Evolutionary conservation across 2,888 invertebrate genomes (phyloP), one percentile per base, ranked within the genome.

Genomic region (Chrysolina americana): DNA sequence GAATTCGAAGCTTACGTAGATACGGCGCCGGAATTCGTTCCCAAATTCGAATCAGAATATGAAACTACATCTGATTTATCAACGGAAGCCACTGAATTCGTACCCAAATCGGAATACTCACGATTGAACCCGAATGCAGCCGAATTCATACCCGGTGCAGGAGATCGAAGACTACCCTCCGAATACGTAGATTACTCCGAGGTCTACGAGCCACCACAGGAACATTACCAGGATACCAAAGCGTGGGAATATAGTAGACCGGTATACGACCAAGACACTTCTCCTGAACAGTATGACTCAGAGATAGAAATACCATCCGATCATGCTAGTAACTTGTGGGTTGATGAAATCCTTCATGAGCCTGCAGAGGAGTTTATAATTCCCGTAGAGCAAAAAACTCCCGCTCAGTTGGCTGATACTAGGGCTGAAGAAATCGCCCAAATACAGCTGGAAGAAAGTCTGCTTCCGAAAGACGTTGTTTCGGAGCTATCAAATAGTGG

Each of bases 111-210:
- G 6, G 84, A 85, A 75, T 64, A 62, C 23, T 80, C 86, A n/a
- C 83, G 84, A 50, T 76, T 88, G 65, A 88, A 88, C 82, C 88
- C 86, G 1, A 84, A 88, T 69, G 88, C 88, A 2, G 85, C 86
- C 56, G 87, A 87, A 81, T 88, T 88, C 75, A 81, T 88, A 62
- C 88, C 88, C 28, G 82, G 78, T 59, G 80, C 78, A 62, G 79
- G 76, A 1, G 82, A 83, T 56, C 76, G 79, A 70, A 76, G 74
- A 63, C 68, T 50, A n/a, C 17, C 68, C 17, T 11, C 71, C 10
- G 71, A 74, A 11, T 74, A 71, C 23, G 62, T 59, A 11, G 78
- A 75, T 10, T 76, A 74, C 44, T 44, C 56, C 13, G 19, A 71
- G 53, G 15, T 72, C 5, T 78, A 76, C 17, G 73, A 74, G 36